Base-by-base conservation (phyloP, 2,888 invertebrate species). In the Drosophila fungiperda region DNA sequence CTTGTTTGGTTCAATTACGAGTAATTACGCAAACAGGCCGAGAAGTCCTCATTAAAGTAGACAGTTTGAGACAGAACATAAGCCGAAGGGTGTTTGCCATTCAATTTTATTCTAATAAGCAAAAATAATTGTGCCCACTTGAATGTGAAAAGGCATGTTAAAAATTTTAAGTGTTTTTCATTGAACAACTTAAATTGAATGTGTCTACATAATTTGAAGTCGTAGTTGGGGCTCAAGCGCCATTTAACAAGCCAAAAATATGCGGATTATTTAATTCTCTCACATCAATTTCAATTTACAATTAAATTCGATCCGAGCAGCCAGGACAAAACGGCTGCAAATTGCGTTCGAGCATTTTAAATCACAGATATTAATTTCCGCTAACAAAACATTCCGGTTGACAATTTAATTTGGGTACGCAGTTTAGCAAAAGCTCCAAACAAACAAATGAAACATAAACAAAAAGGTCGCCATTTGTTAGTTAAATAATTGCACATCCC, bases 321-420 rank as follows among this genome's bases (percentile, higher is more conserved):
- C 17, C 29, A 29, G 32, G 54, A 36, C 50, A 62, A 62, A 53
- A 29, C 52, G 33, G 50, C 42, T 45, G 49, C 48, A 60, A 78
- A 77, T 73, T 78, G 68, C 78, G 64, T 54, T 61, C 42, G 33
- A 40, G 48, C 68, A 49, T 69, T 82, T 68, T 48, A 71, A 87
- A 87, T 84, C 88, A 65, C 80, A 40, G 63, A 77, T 73, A 74
- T 84, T 84, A 77, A 84, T 87, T 83, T 71, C 63, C 66, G 85
- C 72, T 63, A 67, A 67, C 75, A 82, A 66, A 78, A 67, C 75
- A 76, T 40, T 82, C 72, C 42, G 64, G 72, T 76, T 87, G 83
- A 87, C 87, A 87, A 85, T 85, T 77, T 84, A 84, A 84, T 84
- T 84, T 86, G 78, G 67, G 40, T 40, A 32, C 52, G 45, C 40